Percentiles rank a stretch among this genome's conserved stretches.
Evolutionary conservation across 2,888 invertebrate species (phyloP).

Genomic region (Bhutanitis thaidina): DNA sequence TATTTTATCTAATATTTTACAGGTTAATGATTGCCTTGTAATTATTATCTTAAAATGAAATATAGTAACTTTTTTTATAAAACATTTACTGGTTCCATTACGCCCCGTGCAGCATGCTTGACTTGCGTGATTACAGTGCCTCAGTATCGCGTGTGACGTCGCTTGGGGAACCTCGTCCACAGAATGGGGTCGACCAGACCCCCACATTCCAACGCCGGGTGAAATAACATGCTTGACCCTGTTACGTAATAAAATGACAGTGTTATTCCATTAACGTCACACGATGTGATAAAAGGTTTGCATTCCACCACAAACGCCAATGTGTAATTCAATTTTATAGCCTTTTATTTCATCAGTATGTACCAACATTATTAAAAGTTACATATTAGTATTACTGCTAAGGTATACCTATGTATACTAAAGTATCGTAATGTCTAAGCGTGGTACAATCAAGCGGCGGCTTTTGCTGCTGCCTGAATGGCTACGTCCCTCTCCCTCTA

Average conservation of each 20-base stretch:
- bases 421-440: too few species aligned
- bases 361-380: too few species aligned
- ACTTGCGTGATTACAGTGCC: slow-evolving; percentile 73
- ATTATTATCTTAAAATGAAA: too few species aligned
- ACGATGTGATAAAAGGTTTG: slow-evolving; percentile 26
- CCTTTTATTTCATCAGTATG: not conserved
- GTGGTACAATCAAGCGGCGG: too few species aligned
- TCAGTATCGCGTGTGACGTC: slow-evolving; percentile 70
- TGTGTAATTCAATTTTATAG: slow-evolving; percentile 6
- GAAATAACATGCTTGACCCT: slow-evolving; percentile 70
- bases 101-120: slow-evolving; percentile 22
- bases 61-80: too few species aligned
- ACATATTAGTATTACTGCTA: too few species aligned
- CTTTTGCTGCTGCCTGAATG: too few species aligned
- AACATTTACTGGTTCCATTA: slow-evolving; percentile 24
- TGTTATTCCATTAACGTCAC: slow-evolving; percentile 57
- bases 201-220: slow-evolving; percentile 64
- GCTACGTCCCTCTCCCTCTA: too few species aligned
- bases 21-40: too few species aligned
- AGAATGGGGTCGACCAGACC: slow-evolving; percentile 51
- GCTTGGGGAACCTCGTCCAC: slow-evolving; percentile 54
- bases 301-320: slow-evolving; percentile 15
- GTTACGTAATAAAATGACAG: slow-evolving; percentile 67
- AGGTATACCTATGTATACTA: too few species aligned
- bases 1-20: too few species aligned